phyloP scores from a whole-genome alignment of 1,140 invertebrate genomes.

The Drosophila tropicalis region DNA sequence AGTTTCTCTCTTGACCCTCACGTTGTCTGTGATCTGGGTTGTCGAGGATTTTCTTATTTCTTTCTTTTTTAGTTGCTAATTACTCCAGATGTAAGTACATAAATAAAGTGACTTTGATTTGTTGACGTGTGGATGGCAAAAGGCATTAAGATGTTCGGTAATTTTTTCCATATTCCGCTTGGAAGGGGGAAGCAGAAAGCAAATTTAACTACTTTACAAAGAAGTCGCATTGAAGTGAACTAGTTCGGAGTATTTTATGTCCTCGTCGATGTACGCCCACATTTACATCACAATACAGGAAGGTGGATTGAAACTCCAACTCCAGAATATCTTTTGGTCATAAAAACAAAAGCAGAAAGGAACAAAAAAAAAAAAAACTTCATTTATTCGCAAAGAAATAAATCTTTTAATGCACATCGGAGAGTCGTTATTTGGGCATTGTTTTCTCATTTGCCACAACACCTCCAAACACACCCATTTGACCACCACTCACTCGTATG shows the following conservation, averaged over 20 bases:
- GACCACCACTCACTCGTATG: not conserved
- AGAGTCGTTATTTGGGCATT: conserved; percentile 81
- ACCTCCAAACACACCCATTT: conserved; percentile 51
- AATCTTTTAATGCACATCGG: conserved; percentile 82
- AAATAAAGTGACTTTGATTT: conserved; percentile 78
- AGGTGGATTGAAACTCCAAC: conserved; percentile 20
- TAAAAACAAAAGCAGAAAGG: conserved; percentile 44
- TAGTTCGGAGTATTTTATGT: conserved; percentile 37
- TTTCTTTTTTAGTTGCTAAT: too few relatives aligned
- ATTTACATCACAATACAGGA: conserved; percentile 15
- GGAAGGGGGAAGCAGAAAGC: not conserved
- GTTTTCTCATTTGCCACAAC: conserved; percentile 79
- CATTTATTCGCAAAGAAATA: conserved; percentile 79
- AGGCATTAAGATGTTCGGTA: conserved; percentile 49
- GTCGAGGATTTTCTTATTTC: too few relatives aligned
- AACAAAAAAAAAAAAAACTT: conserved; percentile 66
- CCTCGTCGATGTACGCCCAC: conserved; percentile 30
- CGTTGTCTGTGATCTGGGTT: too few relatives aligned
- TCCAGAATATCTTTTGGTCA: conserved; percentile 1
- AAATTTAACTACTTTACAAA: conserved; percentile 39
- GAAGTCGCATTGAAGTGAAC: not conserved
- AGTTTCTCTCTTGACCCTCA: too few relatives aligned
- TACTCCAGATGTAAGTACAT: not conserved
- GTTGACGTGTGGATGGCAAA: conserved; percentile 48
- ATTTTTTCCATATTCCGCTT: not conserved